phyloP scores from a whole-genome alignment of 2,797 vertebrate genomes.

The Coilia nasus region DNA sequence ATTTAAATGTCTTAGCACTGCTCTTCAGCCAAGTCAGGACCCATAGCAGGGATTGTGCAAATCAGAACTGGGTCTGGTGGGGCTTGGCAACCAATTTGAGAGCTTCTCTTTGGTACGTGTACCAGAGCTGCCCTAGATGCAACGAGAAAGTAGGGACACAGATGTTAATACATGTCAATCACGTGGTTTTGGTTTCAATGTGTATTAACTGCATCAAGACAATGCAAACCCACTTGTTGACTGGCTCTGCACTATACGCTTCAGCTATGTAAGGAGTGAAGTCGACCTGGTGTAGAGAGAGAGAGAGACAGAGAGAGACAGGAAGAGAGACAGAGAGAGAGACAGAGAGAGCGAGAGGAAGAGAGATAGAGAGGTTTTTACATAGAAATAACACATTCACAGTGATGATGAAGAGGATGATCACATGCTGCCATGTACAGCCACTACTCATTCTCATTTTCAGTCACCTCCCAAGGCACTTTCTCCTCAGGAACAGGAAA shows the following conservation, averaged over 20 bases:
- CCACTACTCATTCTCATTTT: too few relatives aligned
- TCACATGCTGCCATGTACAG: too few relatives aligned
- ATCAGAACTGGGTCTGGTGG: slow-evolving; percentile 7
- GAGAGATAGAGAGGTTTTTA: too few relatives aligned
- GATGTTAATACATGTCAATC: background rate
- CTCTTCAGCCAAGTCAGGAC: background rate
- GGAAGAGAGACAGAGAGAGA: background rate
- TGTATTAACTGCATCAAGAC: background rate
- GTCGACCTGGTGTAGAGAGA: slow-evolving; percentile 68
- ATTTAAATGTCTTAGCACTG: background rate
- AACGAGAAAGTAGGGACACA: background rate
- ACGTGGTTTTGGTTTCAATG: background rate
- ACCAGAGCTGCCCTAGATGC: too few relatives aligned
- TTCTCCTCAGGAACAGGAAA: slow-evolving; percentile 95
- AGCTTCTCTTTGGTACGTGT: slow-evolving; percentile 77
- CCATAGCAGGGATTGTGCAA: background rate
- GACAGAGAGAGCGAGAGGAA: background rate
- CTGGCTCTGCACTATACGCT: slow-evolving; percentile 58
- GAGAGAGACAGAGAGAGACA: background rate
- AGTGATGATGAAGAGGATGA: too few relatives aligned
- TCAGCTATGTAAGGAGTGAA: slow-evolving; percentile 81
- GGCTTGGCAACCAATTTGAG: slow-evolving; percentile 59
- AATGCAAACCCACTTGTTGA: slow-evolving; percentile 20
- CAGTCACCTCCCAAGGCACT: slow-evolving; percentile 90
- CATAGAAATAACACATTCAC: too few relatives aligned